Evolutionary conservation across 2,113 vertebrate genomes (phyloP), one percentile per base, ranked within the genome.

Genomic region (Phyllopteryx taeniolatus): DNA sequence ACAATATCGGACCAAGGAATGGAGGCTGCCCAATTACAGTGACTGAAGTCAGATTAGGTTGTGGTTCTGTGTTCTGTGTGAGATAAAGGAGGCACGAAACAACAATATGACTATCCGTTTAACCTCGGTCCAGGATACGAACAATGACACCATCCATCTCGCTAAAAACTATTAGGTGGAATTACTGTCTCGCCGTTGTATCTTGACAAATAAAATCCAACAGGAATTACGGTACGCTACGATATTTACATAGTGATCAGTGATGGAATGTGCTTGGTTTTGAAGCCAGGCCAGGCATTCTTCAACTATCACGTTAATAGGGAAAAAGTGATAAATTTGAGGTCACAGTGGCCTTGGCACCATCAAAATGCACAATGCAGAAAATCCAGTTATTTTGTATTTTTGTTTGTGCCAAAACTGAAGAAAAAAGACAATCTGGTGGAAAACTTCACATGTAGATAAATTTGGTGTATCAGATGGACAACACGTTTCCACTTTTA

Each of bases 11-110:
- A 66, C 67, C 12, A 47, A 56, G 62, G 74, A 81, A 81, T 69
- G 74, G 63, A 84, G 89, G 81, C 67, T 76, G 85, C 81, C 80
- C 86, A 68, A 82, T 87, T 86, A 90, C 78, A 85, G 83, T 85
- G 86, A 89, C 57, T 76, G 74, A 85, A 73, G 74, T 57, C 17
- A 60, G 83, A 86, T 77, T 77, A 79, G 75, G 44, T 61, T 7
- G 54, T 46, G 67, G 71, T 73, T 71, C 47, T 51, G 53, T 51
- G 68, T 65, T 46, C 57, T 33, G 46, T 31, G 49, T 5, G n/a
- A 79, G 78, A 80, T 79, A 79, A 61, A 42, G 31, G 49, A 39
- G 39, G 49, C 42, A 61, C 69, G 20, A 39, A 20, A 64, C 39
- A 19, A 43, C 4, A 42, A 39, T 17, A 46, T 6, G 39, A n/a